phyloP scores from a whole-genome alignment of 2,888 invertebrate genomes.

The Oconnorella tubifera region DNA sequence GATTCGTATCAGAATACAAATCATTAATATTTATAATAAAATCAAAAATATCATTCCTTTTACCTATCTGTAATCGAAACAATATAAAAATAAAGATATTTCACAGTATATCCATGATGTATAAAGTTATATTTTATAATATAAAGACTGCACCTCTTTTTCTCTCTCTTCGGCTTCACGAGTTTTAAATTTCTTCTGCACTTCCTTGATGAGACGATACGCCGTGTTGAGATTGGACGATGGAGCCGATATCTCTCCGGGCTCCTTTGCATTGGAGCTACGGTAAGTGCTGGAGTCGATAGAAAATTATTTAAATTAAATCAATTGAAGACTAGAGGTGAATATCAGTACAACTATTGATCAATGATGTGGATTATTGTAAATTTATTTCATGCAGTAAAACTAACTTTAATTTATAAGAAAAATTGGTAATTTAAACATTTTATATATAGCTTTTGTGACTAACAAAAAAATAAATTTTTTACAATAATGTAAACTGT shows the following conservation, averaged over 20 bases:
- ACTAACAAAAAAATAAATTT: no score
- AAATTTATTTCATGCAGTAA: no score
- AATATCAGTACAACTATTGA: neutral
- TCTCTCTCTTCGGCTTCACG: conserved; percentile 97
- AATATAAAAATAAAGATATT: no score
- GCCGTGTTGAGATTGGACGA: conserved; percentile 94
- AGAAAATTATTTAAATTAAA: neutral
- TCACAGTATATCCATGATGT: no score
- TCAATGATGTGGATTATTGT: neutral
- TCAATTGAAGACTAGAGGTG: neutral
- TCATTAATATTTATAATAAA: no score
- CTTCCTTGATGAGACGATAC: conserved; percentile 95
- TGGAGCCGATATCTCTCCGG: conserved; percentile 91
- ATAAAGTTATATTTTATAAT: neutral
- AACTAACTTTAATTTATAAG: no score
- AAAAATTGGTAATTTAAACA: no score
- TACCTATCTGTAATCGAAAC: no score
- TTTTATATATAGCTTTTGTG: no score
- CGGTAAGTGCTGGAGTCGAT: conserved; percentile 90
- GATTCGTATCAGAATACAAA: no score
- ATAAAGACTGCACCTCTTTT: conserved; percentile 68
- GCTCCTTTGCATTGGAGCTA: conserved; percentile 94
- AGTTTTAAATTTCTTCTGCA: conserved; percentile 96
- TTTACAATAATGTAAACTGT: no score
- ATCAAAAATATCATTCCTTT: no score